phyloP scores from a whole-genome alignment of 2,113 vertebrate genomes.

The Rhodinocichla rosea region DNA sequence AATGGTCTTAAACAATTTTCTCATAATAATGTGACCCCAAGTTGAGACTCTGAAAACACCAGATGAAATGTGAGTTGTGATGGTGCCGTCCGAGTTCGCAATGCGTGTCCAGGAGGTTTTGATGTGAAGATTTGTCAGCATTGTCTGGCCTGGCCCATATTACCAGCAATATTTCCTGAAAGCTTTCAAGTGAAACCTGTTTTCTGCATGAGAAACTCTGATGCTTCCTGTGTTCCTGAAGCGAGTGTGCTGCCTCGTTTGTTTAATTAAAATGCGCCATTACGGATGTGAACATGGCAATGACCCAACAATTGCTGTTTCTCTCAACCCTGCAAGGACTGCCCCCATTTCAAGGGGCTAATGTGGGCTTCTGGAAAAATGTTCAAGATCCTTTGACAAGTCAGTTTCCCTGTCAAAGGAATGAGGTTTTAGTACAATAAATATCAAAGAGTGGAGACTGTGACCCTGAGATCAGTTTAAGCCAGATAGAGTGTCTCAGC shows the following conservation, averaged over 20 bases:
- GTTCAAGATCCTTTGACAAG: not conserved
- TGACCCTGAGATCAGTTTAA: not conserved
- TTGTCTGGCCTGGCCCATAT: not conserved
- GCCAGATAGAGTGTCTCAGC: not conserved
- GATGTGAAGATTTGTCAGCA: not conserved
- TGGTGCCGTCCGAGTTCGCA: not conserved
- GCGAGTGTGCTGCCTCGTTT: not conserved
- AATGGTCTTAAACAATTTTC: not conserved
- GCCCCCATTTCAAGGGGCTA: not conserved
- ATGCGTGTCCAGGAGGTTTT: not conserved
- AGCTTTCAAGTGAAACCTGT: conserved; percentile 1
- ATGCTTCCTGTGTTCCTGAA: conserved; percentile 11
- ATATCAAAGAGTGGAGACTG: not conserved
- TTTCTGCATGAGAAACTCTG: not conserved
- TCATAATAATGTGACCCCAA: not conserved
- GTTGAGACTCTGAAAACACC: not conserved
- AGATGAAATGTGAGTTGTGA: not conserved
- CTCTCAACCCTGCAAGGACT: not conserved
- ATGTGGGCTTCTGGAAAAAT: not conserved
- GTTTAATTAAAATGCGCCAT: not conserved
- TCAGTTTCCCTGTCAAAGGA: not conserved
- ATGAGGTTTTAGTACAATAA: not conserved
- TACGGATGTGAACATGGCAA: not conserved
- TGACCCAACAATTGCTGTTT: not conserved
- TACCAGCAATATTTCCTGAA: not conserved